Base-by-base conservation (phyloP, 2,113 vertebrate species). In the Prunella fulvescens region DNA sequence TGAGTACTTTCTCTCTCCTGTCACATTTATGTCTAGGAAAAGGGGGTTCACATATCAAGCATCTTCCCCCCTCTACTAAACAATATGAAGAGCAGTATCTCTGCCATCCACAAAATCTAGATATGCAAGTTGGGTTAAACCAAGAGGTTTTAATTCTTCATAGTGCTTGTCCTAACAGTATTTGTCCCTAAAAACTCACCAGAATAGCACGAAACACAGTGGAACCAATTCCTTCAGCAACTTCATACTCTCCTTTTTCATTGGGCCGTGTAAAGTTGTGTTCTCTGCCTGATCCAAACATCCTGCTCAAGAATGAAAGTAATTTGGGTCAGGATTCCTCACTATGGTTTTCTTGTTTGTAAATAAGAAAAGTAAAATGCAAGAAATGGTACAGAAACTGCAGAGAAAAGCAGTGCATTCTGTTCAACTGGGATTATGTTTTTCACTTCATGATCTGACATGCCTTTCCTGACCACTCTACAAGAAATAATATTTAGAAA, bases 241-340 rank as follows among this genome's bases (percentile, higher is more conserved):
- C 99, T 85, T 99, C 99, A 56, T 98, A 99, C 88, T 99, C 99
- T 86, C 99, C 99, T 93, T 99, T 99, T 88, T 99, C 99, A 81
- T 99, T 99, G 73, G 99, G 99, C 69, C 99, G 98, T 51, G 99
- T 99, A 78, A 99, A 99, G 93, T 99, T 99, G 97, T 99, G 99
- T 97, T 99, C 99, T 98, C 99, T 98, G 91, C 99, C 99, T 72
- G 99, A 99, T 80, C 99, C 99, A 98, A 99, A 99, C 99, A 99
- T 99, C 97, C 99, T 98, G 90, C 72, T 74, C 93, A 61, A 93
- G 25, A 97, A 86, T 14, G 19, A 29, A 70, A 81, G 12, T 17
- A 58, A 76, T 85, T 61, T 58, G 86, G 89, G 48, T 96, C 64
- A 94, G 15, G 92, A 92, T 13, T 40, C 40, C 24, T 81, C 79